Conservation (phyloP, 2,888 invertebrate genomes). For the Caradrina clavipalpis region DNA sequence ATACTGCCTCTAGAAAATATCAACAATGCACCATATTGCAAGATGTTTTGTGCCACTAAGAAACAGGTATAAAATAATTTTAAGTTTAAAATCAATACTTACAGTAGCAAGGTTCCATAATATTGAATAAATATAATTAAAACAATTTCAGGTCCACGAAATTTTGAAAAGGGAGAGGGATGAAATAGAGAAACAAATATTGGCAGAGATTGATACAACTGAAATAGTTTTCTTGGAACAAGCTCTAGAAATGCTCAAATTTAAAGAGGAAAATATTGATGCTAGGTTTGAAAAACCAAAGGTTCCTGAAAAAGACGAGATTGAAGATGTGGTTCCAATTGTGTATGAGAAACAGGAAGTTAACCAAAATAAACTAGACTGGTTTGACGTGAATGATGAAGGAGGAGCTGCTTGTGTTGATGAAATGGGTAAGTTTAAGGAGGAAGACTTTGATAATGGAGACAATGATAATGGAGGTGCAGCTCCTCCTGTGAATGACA, state of each 20-base stretch:
- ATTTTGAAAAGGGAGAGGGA: conserved; percentile 94
- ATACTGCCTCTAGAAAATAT: conserved; percentile 82
- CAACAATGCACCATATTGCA: conserved; percentile 92
- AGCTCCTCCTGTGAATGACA: conserved; percentile 76
- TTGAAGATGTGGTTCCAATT: conserved; percentile 70
- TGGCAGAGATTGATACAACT: conserved; percentile 94
- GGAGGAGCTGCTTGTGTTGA: conserved; percentile 81
- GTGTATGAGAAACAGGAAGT: conserved; percentile 81
- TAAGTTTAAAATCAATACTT: not conserved
- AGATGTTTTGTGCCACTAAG: conserved; percentile 94
- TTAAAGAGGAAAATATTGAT: conserved; percentile 85
- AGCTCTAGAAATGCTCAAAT: conserved; percentile 93
- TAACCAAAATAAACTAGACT: conserved; percentile 81
- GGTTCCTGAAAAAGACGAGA: conserved; percentile 60
- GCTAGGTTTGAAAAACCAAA: conserved; percentile 66
- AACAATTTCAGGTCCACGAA: conserved; percentile 89
- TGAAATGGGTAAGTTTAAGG: conserved; percentile 49
- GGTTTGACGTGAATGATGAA: conserved; percentile 86
- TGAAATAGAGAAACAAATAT: conserved; percentile 92
- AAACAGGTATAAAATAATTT: conserved; percentile 89
- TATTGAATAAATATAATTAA: not conserved
- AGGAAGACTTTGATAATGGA: not conserved
- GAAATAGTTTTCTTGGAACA: conserved; percentile 97
- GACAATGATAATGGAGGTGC: conserved; percentile 60
- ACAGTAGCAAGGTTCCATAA: too few relatives aligned